phyloP scores from a whole-genome alignment of 2,113 vertebrate species.

The Numenius arquata region DNA sequence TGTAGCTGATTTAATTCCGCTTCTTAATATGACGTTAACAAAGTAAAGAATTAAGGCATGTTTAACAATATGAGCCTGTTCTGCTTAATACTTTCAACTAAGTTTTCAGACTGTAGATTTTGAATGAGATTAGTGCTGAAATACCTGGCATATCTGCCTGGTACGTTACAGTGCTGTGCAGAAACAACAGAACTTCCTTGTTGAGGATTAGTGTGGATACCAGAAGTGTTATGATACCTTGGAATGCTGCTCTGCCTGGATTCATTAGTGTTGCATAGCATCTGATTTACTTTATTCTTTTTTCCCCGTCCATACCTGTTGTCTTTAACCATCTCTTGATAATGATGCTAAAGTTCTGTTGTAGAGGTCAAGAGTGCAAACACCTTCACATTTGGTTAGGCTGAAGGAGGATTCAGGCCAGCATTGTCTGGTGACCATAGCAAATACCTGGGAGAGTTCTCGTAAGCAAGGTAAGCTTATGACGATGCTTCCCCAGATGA shows the following conservation, averaged over 20 bases:
- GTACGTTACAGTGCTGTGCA: neutral
- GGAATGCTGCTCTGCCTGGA: neutral
- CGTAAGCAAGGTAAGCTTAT: neutral
- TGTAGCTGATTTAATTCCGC: neutral
- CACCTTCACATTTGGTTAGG: neutral
- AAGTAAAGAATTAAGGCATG: neutral
- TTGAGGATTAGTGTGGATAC: neutral
- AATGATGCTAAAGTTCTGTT: neutral
- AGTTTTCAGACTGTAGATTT: neutral
- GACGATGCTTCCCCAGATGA: neutral
- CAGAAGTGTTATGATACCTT: neutral
- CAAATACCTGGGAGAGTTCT: neutral
- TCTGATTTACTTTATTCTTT: neutral
- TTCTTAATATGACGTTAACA: neutral
- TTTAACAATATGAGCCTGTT: neutral
- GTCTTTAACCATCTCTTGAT: neutral
- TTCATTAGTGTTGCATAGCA: neutral
- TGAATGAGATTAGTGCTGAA: neutral
- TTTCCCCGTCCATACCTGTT: neutral
- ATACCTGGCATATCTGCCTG: neutral
- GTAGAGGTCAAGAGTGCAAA: neutral
- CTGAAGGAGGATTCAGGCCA: neutral
- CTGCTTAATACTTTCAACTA: neutral
- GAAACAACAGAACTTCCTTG: neutral
- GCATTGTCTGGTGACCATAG: neutral